Base-by-base conservation (phyloP, 1,140 invertebrate species). In the Cydia fagiglandana region DNA sequence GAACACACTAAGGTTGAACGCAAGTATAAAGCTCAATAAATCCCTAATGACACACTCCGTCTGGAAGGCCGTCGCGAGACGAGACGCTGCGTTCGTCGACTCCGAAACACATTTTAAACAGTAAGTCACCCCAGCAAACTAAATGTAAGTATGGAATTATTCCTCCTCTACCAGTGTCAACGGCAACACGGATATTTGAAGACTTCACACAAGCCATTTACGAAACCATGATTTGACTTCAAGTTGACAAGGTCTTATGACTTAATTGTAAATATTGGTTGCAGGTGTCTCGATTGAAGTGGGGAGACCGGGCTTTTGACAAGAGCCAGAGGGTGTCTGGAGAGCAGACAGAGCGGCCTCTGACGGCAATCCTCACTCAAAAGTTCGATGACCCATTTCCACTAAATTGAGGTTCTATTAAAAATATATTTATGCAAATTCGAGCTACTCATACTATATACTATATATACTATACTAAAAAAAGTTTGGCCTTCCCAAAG, bases 11-110 rank as follows among this genome's bases (percentile, higher is more conserved):
- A 24, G 34, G 66, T 70, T 70, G 5, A 70, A 70, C 34, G n/a
- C 34, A 70, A 70, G 30, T 38, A 41, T 17, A 41, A 41, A 70
- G 34, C 66, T 70, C 34, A 17, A 70, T 70, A 70, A 70, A 70
- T 70, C 66, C 66, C 66, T 20, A 66, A 70, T 38, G 66, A 70
- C 66, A 70, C 66, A 70, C 66, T n/a, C 56, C 17, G 66, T 70
- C 66, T 70, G 66, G 34, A 41, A 38, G 34, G 34, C 66, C 13
- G 64, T 56, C 64, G 64, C 64, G 34, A 70, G 66, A 70, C 66
- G 38, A 70, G 66, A 38, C 66, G 66, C 66, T 70, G 38, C 66
- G 66, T 45, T 70, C 66, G 34, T 70, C 66, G 66, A 70, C 30
- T 70, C 66, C 30, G 2, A n/a, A 15, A 20, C 64, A 15, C 66